Percentiles rank a stretch among this genome's conserved stretches.
Evolutionary conservation across 2,113 vertebrate genomes (phyloP).

Genomic region (Speoplatyrhinus poulsoni): DNA sequence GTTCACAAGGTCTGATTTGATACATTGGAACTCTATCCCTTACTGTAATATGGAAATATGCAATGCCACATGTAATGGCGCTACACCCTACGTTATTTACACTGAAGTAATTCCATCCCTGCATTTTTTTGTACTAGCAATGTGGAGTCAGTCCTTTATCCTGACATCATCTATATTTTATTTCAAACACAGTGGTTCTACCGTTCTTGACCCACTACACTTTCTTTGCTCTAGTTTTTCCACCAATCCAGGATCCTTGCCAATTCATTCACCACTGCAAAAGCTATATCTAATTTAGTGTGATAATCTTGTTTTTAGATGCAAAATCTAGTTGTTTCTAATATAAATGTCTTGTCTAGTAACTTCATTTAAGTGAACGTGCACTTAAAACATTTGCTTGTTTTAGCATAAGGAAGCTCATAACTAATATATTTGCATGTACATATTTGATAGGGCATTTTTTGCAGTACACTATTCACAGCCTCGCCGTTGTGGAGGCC

Average conservation of each 20-base stretch:
- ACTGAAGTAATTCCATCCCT: conserved; percentile 39
- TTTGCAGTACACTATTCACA: conserved; percentile 30
- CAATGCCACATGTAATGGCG: not conserved
- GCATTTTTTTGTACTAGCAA: conserved; percentile 32
- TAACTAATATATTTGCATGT: no score
- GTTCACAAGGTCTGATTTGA: no score
- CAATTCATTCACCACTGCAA: conserved; percentile 19
- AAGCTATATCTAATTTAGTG: no score
- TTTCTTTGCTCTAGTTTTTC: conserved; percentile 51
- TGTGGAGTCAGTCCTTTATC: conserved; percentile 26
- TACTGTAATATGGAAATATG: conserved; percentile 1
- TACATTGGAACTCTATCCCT: no score
- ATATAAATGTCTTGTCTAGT: no score
- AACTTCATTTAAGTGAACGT: no score
- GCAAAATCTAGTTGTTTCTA: no score
- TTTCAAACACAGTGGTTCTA: conserved; percentile 57
- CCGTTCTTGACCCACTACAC: not conserved
- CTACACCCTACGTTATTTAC: conserved; percentile 8
- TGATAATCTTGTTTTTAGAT: no score
- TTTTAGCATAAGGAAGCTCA: no score
- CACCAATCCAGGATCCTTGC: conserved; percentile 30
- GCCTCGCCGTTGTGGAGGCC: conserved; percentile 24
- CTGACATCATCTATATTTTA: conserved; percentile 58
- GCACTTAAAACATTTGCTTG: no score
- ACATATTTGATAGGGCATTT: no score